Evolutionary conservation across 2,888 invertebrate species (phyloP).

Genomic region (Rhyacophila evoluta): DNA sequence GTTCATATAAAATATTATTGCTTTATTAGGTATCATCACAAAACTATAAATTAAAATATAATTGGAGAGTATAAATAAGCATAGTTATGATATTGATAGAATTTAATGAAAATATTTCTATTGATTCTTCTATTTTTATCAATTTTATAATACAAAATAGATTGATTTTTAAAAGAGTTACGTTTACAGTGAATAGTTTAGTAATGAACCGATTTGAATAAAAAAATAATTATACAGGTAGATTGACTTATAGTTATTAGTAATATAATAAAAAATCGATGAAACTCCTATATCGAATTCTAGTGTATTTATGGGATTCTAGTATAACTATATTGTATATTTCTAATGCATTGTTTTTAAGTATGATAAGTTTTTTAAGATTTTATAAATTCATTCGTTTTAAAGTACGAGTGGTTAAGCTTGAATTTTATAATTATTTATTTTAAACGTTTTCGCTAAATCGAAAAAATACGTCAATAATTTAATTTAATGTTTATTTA

Average conservation of each 20-base stretch:
- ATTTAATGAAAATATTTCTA: not conserved
- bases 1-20: constrained; percentile 22
- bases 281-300: not conserved
- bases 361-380: constrained; percentile 1
- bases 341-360: not conserved
- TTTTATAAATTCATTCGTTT: not conserved
- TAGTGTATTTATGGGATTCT: not conserved
- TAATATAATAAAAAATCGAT: not conserved
- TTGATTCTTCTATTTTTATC: not conserved
- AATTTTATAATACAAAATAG: constrained; percentile 12
- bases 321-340: no score
- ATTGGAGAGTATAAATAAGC: not conserved
- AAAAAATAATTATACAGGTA: not conserved
- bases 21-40: constrained; percentile 18
- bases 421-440: not conserved
- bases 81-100: not conserved
- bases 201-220: not conserved
- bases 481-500: not conserved
- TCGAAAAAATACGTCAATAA: not conserved
- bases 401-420: not conserved
- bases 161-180: not conserved
- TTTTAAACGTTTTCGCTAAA: not conserved
- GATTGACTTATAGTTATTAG: not conserved
- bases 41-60: constrained; percentile 1
- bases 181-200: not conserved